A percentile compares a stretch with the other conserved stretches of the same genome.
phyloP scores from a whole-genome alignment of 2,888 invertebrate genomes.

The Onthophagus sagittarius region DNA sequence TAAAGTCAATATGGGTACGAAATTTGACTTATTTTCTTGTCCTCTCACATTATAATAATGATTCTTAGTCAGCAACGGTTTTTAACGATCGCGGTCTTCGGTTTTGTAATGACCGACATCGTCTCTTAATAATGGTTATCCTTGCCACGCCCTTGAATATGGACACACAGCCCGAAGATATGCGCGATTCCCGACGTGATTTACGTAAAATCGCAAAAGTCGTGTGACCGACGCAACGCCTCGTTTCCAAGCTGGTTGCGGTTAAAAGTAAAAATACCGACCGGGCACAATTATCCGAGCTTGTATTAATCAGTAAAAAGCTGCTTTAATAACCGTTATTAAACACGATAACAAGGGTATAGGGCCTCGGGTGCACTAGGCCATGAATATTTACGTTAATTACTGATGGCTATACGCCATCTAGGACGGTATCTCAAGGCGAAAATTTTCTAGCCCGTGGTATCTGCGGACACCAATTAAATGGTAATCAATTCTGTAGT shows the following conservation, averaged over 20 bases:
- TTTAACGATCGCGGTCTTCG: neutral
- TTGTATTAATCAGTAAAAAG: neutral
- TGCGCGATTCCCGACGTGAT: constrained; percentile 13
- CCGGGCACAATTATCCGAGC: neutral
- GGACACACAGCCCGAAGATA: neutral
- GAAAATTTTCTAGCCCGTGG: neutral
- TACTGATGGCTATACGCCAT: neutral
- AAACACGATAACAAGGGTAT: neutral
- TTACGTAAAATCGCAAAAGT: constrained; percentile 17
- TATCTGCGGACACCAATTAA: neutral
- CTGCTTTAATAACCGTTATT: neutral
- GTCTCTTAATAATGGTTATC: neutral
- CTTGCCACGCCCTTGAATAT: neutral
- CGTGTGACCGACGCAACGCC: neutral
- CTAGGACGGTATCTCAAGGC: neutral
- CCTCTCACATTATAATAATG: neutral
- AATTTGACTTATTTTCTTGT: neutral
- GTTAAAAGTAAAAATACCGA: neutral
- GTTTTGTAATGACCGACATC: neutral
- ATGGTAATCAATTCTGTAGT: neutral
- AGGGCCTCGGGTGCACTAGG: neutral
- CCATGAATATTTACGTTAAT: neutral
- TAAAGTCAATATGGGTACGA: too few relatives aligned
- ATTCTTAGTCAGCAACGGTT: neutral
- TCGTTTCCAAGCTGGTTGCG: neutral